A percentile compares a stretch with the other conserved stretches of the same genome.
phyloP scores from a whole-genome alignment of 1,140 invertebrate genomes.

The Drosophila ironensis region DNA sequence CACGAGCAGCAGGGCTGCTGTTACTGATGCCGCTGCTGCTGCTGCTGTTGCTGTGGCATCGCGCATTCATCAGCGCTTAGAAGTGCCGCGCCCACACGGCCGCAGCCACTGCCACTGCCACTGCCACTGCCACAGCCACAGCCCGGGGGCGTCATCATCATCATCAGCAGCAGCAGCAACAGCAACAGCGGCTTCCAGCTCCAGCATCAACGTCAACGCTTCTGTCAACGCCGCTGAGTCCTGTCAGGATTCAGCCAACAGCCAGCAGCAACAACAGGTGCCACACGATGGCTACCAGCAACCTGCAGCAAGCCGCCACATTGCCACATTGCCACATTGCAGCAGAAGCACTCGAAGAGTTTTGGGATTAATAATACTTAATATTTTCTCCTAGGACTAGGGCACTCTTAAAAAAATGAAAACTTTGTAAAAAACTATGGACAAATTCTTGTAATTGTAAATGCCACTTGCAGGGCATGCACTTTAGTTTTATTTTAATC shows the following conservation, averaged over 20 bases:
- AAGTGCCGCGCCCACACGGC: constrained; percentile 29
- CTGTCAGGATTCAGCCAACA: constrained; percentile 12
- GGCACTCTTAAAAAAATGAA: too few relatives aligned
- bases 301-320: too few relatives aligned
- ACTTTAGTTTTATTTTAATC: too few relatives aligned
- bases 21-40: constrained; percentile 3
- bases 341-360: too few relatives aligned
- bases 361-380: too few relatives aligned
- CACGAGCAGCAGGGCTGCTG: neutral
- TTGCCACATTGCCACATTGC: neutral
- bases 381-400: too few relatives aligned
- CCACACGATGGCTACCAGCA: neutral
- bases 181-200: neutral
- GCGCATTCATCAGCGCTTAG: constrained; percentile 55
- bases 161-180: neutral
- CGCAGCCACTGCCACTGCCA: neutral
- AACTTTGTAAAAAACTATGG: too few relatives aligned
- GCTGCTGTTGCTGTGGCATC: constrained; percentile 1
- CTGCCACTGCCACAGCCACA: neutral
- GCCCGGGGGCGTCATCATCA: neutral
- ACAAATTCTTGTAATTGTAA: too few relatives aligned
- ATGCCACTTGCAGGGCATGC: too few relatives aligned
- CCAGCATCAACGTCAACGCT: constrained; percentile 15
- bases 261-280: neutral
- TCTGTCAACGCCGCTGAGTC: constrained; percentile 17